phyloP scores from a whole-genome alignment of 2,888 invertebrate species.

The Hofmannophila pseudospretella region DNA sequence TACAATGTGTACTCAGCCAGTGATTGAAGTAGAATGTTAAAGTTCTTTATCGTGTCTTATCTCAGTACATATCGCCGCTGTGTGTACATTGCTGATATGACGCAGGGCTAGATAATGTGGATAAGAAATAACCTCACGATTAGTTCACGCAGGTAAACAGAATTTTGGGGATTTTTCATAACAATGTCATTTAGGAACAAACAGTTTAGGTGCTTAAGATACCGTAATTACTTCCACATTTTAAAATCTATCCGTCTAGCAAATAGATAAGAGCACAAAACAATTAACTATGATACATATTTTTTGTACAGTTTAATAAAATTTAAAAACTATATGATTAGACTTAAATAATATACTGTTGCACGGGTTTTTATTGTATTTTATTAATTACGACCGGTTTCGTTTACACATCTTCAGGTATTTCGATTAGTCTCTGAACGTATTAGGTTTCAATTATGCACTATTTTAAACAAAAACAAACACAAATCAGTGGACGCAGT shows the following conservation, averaged over 20 bases:
- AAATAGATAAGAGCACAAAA: neutral
- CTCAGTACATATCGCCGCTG: conserved; percentile 49
- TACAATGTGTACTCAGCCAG: conserved; percentile 43
- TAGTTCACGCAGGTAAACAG: conserved; percentile 5
- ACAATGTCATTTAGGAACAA: neutral
- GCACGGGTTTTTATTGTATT: no score
- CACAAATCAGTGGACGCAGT: neutral
- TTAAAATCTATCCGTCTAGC: neutral
- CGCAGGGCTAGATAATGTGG: conserved; percentile 28
- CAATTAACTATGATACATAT: no score
- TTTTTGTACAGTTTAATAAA: no score
- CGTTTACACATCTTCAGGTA: no score
- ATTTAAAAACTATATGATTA: no score
- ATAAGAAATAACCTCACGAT: conserved; percentile 10
- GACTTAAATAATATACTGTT: no score
- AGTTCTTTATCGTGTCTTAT: conserved; percentile 60
- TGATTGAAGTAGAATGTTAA: conserved; percentile 64
- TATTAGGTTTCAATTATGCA: no score
- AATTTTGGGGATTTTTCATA: neutral
- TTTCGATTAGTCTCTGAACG: no score
- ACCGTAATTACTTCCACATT: no score
- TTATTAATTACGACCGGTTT: no score
- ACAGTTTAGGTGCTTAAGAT: no score
- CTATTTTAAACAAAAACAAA: conserved; percentile 3
- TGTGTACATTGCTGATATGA: conserved; percentile 66